Evolutionary conservation across 2,888 invertebrate genomes (phyloP).

Genomic region (Sphaeridia pumilis): DNA sequence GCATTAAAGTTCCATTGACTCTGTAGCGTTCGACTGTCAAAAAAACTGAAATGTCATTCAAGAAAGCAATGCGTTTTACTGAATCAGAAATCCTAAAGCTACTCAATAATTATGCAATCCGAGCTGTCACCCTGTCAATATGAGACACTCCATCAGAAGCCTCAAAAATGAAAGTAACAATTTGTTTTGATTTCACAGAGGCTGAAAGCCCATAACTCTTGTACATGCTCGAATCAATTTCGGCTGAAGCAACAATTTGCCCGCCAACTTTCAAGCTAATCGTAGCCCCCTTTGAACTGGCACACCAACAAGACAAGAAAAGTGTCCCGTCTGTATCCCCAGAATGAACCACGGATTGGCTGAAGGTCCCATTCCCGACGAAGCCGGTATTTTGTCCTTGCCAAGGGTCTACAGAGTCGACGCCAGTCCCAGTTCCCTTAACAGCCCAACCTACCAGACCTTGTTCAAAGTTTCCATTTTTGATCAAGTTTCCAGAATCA

Average conservation of each 20-base stretch:
- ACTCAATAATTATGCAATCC: not conserved
- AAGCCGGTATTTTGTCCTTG: constrained; percentile 16
- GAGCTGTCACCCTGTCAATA: constrained; percentile 19
- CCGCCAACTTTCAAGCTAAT: constrained; percentile 3
- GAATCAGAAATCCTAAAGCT: too few species aligned
- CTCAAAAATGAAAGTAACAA: constrained; percentile 8
- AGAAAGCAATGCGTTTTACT: too few species aligned
- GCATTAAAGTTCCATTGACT: too few species aligned
- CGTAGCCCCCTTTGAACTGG: constrained; percentile 8
- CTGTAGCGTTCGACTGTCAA: too few species aligned
- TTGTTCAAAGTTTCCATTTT: constrained; percentile 29
- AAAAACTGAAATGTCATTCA: too few species aligned
- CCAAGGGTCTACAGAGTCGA: constrained; percentile 5
- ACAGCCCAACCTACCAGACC: not conserved
- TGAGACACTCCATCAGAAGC: constrained; percentile 17
- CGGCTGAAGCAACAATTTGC: too few species aligned
- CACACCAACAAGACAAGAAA: constrained; percentile 24
- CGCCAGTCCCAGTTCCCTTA: not conserved
- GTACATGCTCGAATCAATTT: too few species aligned
- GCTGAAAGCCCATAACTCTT: not conserved
- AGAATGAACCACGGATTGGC: not conserved
- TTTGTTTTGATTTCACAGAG: constrained; percentile 2
- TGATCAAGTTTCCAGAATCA: constrained; percentile 12
- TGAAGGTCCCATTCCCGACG: not conserved
- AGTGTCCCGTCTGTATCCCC: constrained; percentile 5